Percentiles rank a stretch among this genome's conserved stretches.
Evolutionary conservation across 2,797 vertebrate species (phyloP).

Genomic region (Gadopsis marmoratus): DNA sequence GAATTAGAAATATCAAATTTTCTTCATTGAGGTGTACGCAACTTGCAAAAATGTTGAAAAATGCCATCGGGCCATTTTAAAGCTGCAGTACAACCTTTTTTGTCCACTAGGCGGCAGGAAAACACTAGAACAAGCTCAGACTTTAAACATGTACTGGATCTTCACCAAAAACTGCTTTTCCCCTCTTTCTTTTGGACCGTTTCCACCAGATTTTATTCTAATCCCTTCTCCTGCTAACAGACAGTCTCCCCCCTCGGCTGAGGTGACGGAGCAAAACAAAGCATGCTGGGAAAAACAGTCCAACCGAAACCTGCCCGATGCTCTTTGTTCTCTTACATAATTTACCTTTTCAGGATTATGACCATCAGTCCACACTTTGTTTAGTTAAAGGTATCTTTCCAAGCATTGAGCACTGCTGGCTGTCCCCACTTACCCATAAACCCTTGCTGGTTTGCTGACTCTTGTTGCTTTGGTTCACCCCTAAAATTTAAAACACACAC

Average conservation of each 20-base stretch:
- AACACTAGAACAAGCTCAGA: not conserved
- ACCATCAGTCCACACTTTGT: not conserved
- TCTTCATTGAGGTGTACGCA: not conserved
- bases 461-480: not conserved
- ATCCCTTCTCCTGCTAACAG: not conserved
- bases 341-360: not conserved
- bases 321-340: not conserved
- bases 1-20: not conserved
- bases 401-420: not conserved
- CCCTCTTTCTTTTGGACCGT: not conserved
- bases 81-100: not conserved
- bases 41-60: not conserved
- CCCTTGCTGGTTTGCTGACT: not conserved
- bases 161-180: too few species aligned
- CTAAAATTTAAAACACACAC: not conserved
- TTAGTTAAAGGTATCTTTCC: not conserved
- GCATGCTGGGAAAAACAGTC: not conserved
- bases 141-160: not conserved
- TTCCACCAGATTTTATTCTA: not conserved
- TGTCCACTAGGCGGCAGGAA: slow-evolving; percentile 4
- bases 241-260: not conserved
- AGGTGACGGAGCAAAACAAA: not conserved
- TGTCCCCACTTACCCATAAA: not conserved
- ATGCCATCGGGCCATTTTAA: not conserved
- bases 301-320: not conserved